Base-by-base conservation (phyloP, 2,113 vertebrate genomes). In the Hippocampus mohnikei region DNA sequence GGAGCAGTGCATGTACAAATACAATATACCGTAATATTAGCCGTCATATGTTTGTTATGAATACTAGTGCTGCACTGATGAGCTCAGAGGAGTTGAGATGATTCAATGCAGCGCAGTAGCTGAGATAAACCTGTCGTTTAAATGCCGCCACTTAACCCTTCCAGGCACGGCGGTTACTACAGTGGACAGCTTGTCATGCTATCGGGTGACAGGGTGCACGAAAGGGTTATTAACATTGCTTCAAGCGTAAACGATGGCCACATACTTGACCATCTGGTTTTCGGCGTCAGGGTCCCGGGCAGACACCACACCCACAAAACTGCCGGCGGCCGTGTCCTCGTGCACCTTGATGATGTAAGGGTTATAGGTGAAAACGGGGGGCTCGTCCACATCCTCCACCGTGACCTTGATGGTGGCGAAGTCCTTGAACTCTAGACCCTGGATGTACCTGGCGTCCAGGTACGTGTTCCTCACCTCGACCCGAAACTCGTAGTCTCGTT, bases 291-390 rank as follows among this genome's bases (percentile, higher is more conserved):
- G 97, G 81, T 99, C 97, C 80, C 93, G 90, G 12, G 97, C 97
- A 16, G 90, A 89, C 58, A 99, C 94, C 33, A 95, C 92, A 0
- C 96, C 96, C 13, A 98, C 93, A 33, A 95, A 93, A 78, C 91
- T 98, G 42, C 96, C 97, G 27, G 95, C 93, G 1, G 93, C 94
- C 3, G 91, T 92, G 76, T 98, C 95, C 91, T 99, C 97, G 56
- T 97, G 95, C 65, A 98, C 95, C 67, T 99, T 95, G 72, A 98
- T 94, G 89, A 98, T 86, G 87, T 97, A 97, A 71, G 93, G 94
- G 11, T 89, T 81, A 78, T 93, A 92, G 71, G 83, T 93, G 89
- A 99, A 99, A 21, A 96, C 77, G 0, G 97, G 97, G 0, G 97
- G 92, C 77, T 99, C 97, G 1, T 99, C 95, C 78, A 90, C 71